Base-by-base conservation (phyloP, 2,797 vertebrate genomes). In the Periparus ater region DNA sequence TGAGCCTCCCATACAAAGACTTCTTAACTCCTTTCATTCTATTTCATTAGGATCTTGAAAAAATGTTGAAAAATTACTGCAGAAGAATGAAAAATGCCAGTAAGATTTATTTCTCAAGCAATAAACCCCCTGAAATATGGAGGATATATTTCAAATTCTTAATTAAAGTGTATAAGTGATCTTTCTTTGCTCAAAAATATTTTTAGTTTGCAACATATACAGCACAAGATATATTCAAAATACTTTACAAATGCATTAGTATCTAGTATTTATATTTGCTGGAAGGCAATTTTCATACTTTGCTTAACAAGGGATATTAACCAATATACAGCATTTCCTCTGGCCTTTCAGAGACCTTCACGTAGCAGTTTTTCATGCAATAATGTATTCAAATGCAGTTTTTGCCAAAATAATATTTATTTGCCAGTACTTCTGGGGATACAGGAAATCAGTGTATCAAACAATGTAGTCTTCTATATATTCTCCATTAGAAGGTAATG, bases 241-340 rank as follows among this genome's bases (percentile, higher is more conserved):
- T 82, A 85, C 42, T 93, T 66, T 51, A 91, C 75, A 92, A 83
- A 94, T 58, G 88, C 18, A 40, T 91, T 93, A 62, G 51, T 72
- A 65, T 48, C 36, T 94, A 92, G 92, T 82, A 96, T 91, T 82
- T 80, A 90, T 84, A 92, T 94, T 94, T 90, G 92, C 76, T 96
- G 74, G 45, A 92, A 94, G 61, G 89, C 58, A 94, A 91, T 95
- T 96, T 97, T 95, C 50, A 71, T 93, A 94, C 91, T 65, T 93
- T 32, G 36, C 15, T 89, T 87, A 88, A 91, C 13, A 89, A 47
- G 57, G 57, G 66, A 61, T 76, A 93, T 92, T 95, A 75, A 92
- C 82, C 78, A 89, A 93, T 73, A 62, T 48, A 73, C 57, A 79
- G 77, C 11, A 91, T 91, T 81, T 97, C 93, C 65, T 94, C 55